Percentiles rank a stretch among this genome's conserved stretches.
Evolutionary conservation across 2,888 invertebrate species (phyloP).

Genomic region (Colletes collaris): DNA sequence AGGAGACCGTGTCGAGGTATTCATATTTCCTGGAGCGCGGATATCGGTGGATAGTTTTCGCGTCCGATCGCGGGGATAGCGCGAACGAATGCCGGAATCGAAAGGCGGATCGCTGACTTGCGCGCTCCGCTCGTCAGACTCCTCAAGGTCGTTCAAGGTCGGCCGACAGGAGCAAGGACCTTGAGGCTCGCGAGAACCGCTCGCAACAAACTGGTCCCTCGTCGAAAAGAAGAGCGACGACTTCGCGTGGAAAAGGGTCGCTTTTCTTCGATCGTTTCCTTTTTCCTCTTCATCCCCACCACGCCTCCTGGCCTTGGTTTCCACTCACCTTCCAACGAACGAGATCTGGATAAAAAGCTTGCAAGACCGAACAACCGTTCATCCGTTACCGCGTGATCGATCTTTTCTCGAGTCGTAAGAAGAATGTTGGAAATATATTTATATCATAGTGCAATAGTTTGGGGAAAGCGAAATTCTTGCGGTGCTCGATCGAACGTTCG

Average conservation of each 20-base stretch:
- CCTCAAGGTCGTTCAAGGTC: conserved; percentile 77
- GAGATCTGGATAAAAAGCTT: too few species aligned
- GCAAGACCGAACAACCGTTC: too few species aligned
- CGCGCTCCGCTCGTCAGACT: conserved; percentile 39
- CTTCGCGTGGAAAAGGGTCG: conserved; percentile 22
- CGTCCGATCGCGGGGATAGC: conserved; percentile 29
- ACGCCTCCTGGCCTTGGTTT: too few species aligned
- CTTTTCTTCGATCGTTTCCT: neutral
- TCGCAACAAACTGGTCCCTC: conserved; percentile 65
- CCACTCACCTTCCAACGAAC: too few species aligned
- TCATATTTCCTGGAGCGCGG: neutral
- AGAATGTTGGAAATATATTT: too few species aligned
- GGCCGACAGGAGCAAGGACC: conserved; percentile 69
- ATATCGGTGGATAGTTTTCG: conserved; percentile 19
- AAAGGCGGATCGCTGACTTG: conserved; percentile 31
- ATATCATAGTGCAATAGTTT: too few species aligned
- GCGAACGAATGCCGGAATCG: conserved; percentile 23
- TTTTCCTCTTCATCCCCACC: neutral
- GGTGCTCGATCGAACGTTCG: too few species aligned
- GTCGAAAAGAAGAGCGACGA: conserved; percentile 46
- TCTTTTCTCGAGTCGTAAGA: too few species aligned
- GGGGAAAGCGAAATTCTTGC: too few species aligned
- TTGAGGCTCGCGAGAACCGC: conserved; percentile 50
- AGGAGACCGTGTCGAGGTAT: conserved; percentile 9
- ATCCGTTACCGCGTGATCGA: too few species aligned